Base-by-base conservation (phyloP, 2,888 invertebrate genomes). In the Drosophila buzzatii region DNA sequence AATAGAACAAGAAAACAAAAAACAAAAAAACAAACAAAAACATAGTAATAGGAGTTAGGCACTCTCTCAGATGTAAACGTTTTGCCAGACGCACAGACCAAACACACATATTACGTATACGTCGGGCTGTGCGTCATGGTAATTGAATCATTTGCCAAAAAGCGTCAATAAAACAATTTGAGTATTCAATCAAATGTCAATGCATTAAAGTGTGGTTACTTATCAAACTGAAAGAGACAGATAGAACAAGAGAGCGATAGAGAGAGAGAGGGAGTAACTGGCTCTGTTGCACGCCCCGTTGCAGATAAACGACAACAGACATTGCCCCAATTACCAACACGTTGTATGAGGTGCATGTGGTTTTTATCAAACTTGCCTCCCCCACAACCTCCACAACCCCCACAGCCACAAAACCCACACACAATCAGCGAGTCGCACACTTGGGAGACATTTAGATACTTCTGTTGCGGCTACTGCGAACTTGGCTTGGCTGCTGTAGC, bases 281-380 rank as follows among this genome's bases (percentile, higher is more conserved):
- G 49, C 51, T 56, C 51, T 70, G 74, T 35, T 52, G 52, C 76
- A 51, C 16, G 56, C 18, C 59, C 55, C 53, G 20, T 51, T 68
- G 66, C 70, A 71, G 73, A 73, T 73, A 80, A 79, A 70, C 65
- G 65, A 56, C 81, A 60, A 65, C 59, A 73, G 77, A 81, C 73
- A 74, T 74, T 89, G 90, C 59, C 66, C 88, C 88, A 89, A 84
- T 87, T 89, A 81, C 70, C 56, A 65, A 51, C 35, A 59, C 27
- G 73, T 66, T 45, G 41, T 41, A 5, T 70, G 42, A 59, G 65
- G 56, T 68, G 63, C 55, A 49, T 45, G 56, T 58, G 57, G 68
- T 27, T 71, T 80, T 76, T 69, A 76, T 69, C 65, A 49, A 65
- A 68, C 20, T 49, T 44, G 39, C 56, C 44, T 27, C 33, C 27